A percentile compares a stretch with the other conserved stretches of the same genome.
Evolutionary conservation across 1,140 invertebrate genomes (phyloP).

Genomic region (Nephotettix cincticeps): DNA sequence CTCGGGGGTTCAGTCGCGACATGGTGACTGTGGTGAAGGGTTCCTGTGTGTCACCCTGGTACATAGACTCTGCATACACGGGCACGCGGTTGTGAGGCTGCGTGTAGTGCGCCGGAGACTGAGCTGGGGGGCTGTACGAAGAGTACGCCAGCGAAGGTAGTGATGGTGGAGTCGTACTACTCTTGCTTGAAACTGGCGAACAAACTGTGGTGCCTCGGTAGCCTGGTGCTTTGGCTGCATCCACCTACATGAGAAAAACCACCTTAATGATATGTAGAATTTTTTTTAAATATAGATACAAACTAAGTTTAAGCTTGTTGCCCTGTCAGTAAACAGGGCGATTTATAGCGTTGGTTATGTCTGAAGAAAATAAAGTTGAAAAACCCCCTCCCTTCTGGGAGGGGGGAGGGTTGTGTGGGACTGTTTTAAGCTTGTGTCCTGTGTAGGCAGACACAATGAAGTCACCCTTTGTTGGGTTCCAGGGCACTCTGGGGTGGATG

Average conservation of each 20-base stretch:
- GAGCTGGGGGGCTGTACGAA: slow-evolving; percentile 24
- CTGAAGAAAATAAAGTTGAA: too few species aligned
- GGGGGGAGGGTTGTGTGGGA: too few species aligned
- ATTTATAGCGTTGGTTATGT: too few species aligned
- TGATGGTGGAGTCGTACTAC: slow-evolving; percentile 34
- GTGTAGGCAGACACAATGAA: too few species aligned
- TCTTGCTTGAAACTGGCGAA: slow-evolving; percentile 67
- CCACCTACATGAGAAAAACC: slow-evolving; percentile 55
- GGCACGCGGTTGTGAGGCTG: neutral
- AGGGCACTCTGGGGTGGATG: too few species aligned
- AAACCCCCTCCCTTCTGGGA: too few species aligned
- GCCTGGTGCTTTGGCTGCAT: slow-evolving; percentile 79
- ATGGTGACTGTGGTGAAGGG: slow-evolving; percentile 50
- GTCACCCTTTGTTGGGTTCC: too few species aligned
- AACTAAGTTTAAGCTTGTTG: slow-evolving; percentile 1
- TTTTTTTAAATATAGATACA: neutral
- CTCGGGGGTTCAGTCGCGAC: slow-evolving; percentile 83
- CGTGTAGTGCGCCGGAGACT: slow-evolving; percentile 7
- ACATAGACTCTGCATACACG: neutral
- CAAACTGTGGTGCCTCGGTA: slow-evolving; percentile 69
- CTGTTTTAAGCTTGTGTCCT: too few species aligned
- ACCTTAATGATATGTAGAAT: neutral
- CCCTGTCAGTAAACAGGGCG: neutral
- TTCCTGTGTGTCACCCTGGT: neutral
- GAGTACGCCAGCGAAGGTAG: slow-evolving; percentile 44